phyloP scores from a whole-genome alignment of 2,797 vertebrate genomes.

The Sebastes nivosus region DNA sequence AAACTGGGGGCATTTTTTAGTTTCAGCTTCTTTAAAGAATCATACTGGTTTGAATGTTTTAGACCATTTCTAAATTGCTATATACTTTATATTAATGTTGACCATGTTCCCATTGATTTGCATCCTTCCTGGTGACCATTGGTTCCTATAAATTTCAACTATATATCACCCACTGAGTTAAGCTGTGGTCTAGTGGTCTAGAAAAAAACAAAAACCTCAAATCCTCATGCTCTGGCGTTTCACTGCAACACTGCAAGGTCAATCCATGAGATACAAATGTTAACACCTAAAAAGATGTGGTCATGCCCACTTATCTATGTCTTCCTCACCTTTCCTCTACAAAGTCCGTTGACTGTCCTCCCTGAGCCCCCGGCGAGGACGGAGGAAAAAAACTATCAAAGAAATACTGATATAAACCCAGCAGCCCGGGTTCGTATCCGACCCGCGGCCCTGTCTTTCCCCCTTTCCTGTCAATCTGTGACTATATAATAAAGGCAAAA shows the following conservation, averaged over 20 bases:
- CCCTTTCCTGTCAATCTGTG: too few relatives aligned
- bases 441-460: not conserved
- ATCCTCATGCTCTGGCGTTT: not conserved
- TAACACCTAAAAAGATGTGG: not conserved
- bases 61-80: not conserved
- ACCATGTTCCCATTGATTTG: not conserved
- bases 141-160: not conserved
- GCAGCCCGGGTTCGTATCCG: not conserved
- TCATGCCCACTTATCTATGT: not conserved
- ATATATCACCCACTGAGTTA: not conserved
- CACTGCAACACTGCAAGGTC: not conserved
- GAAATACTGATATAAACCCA: not conserved
- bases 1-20: not conserved
- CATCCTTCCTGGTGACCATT: not conserved
- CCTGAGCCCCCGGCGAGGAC: not conserved
- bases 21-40: conserved; percentile 3
- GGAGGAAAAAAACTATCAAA: not conserved
- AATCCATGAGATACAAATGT: not conserved
- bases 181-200: too few relatives aligned
- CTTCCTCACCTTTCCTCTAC: not conserved
- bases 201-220: not conserved
- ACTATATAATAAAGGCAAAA: too few relatives aligned
- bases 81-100: not conserved
- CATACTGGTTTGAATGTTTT: not conserved
- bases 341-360: not conserved